These are phyloP conservation scores for Manacus vitellinus DNA, from an alignment of 2,113 vertebrate genomes.

Conservation along the genomic window DNA sequence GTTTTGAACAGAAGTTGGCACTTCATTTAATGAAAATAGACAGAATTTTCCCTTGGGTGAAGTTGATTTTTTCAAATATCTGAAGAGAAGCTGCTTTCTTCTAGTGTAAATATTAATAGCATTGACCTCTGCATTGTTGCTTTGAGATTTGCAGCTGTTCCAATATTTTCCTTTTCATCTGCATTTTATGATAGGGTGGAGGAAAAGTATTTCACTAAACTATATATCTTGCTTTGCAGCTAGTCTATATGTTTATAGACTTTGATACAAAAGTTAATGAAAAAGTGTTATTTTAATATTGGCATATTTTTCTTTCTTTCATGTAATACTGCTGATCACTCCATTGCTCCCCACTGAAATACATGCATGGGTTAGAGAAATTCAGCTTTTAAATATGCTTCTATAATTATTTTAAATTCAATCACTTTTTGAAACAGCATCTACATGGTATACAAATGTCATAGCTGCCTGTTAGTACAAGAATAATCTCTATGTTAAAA, in stretches of 20 bases:
- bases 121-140: background rate
- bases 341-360: background rate
- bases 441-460: background rate
- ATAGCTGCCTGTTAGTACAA: background rate
- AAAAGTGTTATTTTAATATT: background rate
- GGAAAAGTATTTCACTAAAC: background rate
- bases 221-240: background rate
- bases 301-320: background rate
- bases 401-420: background rate
- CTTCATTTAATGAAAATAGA: background rate
- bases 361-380: background rate
- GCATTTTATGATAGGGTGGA: background rate
- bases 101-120: background rate
- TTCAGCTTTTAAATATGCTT: background rate
- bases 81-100: background rate
- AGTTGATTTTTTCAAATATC: background rate
- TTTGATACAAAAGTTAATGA: background rate
- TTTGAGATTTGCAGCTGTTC: conserved; percentile 6
- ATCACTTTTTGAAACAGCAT: background rate
- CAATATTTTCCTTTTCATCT: background rate
- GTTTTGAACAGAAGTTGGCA: background rate
- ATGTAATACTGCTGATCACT: background rate
- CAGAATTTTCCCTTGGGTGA: background rate
- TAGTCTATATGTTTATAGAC: background rate
- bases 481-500: background rate